Conservation (phyloP, 2,888 invertebrate genomes). For the Mythimna ferrago region DNA sequence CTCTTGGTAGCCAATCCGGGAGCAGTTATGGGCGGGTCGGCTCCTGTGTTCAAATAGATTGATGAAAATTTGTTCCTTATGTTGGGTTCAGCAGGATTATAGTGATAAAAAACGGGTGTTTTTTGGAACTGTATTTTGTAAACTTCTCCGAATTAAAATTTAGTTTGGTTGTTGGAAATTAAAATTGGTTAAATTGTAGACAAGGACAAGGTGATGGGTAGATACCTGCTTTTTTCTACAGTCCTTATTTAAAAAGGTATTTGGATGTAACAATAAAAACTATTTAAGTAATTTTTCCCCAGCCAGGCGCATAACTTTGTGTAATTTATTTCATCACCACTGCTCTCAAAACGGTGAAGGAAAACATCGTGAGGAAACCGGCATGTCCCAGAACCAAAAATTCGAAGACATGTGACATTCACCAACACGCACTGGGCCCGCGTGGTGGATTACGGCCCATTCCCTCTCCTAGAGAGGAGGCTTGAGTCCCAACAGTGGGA, state of each 20-base stretch:
- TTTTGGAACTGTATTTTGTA: slow-evolving; percentile 49
- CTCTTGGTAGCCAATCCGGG: slow-evolving; percentile 85
- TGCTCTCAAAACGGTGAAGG: no score
- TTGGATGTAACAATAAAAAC: not conserved
- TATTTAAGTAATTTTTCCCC: no score
- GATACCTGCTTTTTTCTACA: not conserved
- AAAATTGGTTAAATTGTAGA: slow-evolving; percentile 34
- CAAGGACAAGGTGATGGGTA: slow-evolving; percentile 1
- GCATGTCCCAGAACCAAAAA: no score
- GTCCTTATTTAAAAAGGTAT: not conserved
- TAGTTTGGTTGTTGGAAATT: slow-evolving; percentile 33
- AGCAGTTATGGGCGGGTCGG: slow-evolving; percentile 80
- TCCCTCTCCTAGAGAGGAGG: no score
- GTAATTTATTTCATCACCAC: no score
- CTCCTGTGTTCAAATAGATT: slow-evolving; percentile 76
- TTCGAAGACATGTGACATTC: no score
- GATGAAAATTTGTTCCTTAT: slow-evolving; percentile 75
- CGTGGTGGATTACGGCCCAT: no score
- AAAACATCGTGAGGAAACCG: no score
- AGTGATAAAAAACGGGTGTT: slow-evolving; percentile 39
- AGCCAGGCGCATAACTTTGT: no score
- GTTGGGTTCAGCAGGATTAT: slow-evolving; percentile 63
- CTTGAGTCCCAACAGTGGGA: no score
- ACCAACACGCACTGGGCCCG: no score
- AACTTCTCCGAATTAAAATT: slow-evolving; percentile 51